Base-by-base conservation (phyloP, 2,888 invertebrate species). In the Lepidonotus clava region DNA sequence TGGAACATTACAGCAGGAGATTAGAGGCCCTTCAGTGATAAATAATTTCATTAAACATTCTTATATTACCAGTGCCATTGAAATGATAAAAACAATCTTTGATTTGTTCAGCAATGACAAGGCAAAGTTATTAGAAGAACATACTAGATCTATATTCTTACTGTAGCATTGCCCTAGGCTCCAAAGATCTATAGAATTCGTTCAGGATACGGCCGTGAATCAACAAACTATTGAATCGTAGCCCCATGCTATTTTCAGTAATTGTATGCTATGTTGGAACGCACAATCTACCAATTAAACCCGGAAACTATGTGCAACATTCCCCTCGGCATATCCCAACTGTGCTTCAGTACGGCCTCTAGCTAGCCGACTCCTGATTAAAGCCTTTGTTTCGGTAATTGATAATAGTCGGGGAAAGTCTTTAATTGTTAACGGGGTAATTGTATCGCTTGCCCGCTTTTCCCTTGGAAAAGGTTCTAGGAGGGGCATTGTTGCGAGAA, bases 381-480 rank as follows among this genome's bases (percentile, higher is more conserved):
- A 38, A 71, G 38, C 36, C 71, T 71, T 71, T 71, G 71, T 71
- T 71, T 71, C 71, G 21, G 36, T 71, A 71, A 71, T 71, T 71
- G 71, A 71, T 71, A 71, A 71, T 71, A 71, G 71, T 71, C 24
- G 71, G 71, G 71, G 38, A 38, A 36, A 8, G 38, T 71, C 71
- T 71, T 71, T 71, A 71, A 71, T 71, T 71, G 71, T 38, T 71
- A 71, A 71, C 18, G 21, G 8, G 36, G 71, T 36, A 71, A 71
- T 71, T 71, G 71, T 38, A 34, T 71, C 71, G 61, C 71, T 38
- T 38, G 38, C 38, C 71, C 38, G 36, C 71, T 71, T 38, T 71
- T 38, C 38, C 71, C 71, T 38, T 38, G 38, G 71, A 36, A 24
- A n/a, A 11, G n/a, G 71, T 38, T 38, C 36, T 21, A 21, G 71